These are phyloP conservation scores for Noctua pronuba DNA, from an alignment of 2,888 invertebrate species.

Conservation along the genomic window DNA sequence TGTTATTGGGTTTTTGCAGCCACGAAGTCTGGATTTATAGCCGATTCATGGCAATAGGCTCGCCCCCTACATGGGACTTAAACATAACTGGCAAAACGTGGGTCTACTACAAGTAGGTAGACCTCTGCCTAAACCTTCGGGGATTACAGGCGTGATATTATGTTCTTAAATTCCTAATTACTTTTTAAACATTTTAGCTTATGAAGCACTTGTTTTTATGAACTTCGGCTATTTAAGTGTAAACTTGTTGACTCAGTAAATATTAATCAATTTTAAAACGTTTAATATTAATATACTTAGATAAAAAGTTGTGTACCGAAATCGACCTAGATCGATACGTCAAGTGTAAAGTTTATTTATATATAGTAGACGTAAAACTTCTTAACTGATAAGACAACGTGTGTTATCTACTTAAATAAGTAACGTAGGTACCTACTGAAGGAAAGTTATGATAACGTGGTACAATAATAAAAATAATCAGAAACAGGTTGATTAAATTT, in stretches of 20 bases:
- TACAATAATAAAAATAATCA: slow-evolving; percentile 40
- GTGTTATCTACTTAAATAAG: slow-evolving; percentile 62
- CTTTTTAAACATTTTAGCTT: neutral
- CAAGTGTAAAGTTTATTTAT: slow-evolving; percentile 75
- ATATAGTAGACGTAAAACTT: slow-evolving; percentile 75
- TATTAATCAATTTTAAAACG: slow-evolving; percentile 68
- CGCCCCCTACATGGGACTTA: too few relatives aligned
- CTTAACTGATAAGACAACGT: slow-evolving; percentile 77
- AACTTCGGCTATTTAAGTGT: slow-evolving; percentile 51
- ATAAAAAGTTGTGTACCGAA: slow-evolving; percentile 73
- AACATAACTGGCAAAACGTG: too few relatives aligned
- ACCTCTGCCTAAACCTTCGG: too few relatives aligned
- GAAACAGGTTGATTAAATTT: slow-evolving; percentile 13
- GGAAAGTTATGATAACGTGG: slow-evolving; percentile 43
- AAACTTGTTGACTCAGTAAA: slow-evolving; percentile 66
- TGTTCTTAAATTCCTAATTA: neutral
- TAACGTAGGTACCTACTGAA: slow-evolving; percentile 45
- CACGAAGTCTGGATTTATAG: too few relatives aligned
- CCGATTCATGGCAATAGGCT: too few relatives aligned
- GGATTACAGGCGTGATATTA: too few relatives aligned
- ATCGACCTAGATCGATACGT: slow-evolving; percentile 85
- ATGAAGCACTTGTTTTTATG: slow-evolving; percentile 21
- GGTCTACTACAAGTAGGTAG: too few relatives aligned
- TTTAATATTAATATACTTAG: slow-evolving; percentile 70
- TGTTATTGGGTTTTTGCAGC: too few relatives aligned